phyloP scores from a whole-genome alignment of 2,797 vertebrate species.

The Enteromius afrohamiltoni region DNA sequence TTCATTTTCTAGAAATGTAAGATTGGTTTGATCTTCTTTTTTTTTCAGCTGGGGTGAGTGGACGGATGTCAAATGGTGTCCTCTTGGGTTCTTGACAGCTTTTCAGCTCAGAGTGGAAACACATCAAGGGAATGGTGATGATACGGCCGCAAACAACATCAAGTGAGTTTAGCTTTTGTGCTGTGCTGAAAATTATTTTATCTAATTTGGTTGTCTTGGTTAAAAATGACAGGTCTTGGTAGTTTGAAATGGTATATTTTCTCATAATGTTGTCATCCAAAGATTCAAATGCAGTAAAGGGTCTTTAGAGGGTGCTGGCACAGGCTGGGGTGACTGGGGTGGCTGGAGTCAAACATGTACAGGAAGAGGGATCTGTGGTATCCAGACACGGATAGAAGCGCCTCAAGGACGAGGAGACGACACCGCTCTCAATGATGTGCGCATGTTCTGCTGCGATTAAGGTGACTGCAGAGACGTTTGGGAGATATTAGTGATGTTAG shows the following conservation, averaged over 20 bases:
- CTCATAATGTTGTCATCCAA: not conserved
- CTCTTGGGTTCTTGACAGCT: not conserved
- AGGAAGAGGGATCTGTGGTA: not conserved
- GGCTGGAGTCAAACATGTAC: not conserved
- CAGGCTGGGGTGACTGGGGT: not conserved
- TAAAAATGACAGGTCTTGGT: not conserved
- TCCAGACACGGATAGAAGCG: rapidly evolving
- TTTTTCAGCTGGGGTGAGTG: conserved; percentile 58
- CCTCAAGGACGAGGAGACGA: not conserved
- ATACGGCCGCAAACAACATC: conserved; percentile 27
- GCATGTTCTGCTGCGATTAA: not conserved
- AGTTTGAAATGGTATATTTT: not conserved
- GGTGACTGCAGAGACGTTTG: not conserved
- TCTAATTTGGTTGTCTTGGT: not conserved
- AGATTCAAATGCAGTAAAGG: not conserved
- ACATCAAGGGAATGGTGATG: not conserved
- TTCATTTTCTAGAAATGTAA: not conserved
- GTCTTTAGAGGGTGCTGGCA: not conserved
- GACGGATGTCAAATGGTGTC: conserved; percentile 51
- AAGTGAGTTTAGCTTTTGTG: conserved; percentile 5
- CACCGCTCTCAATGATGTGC: not conserved
- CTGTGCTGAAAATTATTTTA: not conserved
- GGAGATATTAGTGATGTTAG: not conserved
- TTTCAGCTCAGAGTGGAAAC: not conserved
- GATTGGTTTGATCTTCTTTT: not conserved